Conservation (phyloP, 2,113 vertebrate genomes). For the Erythrolamprus reginae region DNA sequence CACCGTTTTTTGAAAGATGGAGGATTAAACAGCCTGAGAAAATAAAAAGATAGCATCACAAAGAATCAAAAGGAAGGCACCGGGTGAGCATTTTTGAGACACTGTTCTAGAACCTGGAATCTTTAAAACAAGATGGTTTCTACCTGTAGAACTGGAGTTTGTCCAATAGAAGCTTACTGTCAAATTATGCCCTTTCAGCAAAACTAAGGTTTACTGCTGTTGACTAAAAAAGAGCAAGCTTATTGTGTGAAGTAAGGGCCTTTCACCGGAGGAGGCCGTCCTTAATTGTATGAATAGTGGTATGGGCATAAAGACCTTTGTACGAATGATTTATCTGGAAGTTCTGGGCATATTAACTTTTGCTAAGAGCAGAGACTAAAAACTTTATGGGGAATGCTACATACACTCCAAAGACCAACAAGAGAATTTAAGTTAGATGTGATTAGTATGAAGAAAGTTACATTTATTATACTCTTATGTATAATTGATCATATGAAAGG, state of each 20-base stretch:
- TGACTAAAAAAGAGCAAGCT: slow-evolving; percentile 45
- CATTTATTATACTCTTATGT: slow-evolving; percentile 81
- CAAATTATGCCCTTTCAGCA: slow-evolving; percentile 43
- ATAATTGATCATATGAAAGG: slow-evolving; percentile 81
- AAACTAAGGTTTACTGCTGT: slow-evolving; percentile 32
- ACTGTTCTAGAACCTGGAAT: background rate
- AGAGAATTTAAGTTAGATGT: slow-evolving; percentile 78
- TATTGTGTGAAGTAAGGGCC: slow-evolving; percentile 35
- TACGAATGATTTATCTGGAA: slow-evolving; percentile 70
- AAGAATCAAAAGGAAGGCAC: background rate
- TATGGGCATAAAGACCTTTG: slow-evolving; percentile 55
- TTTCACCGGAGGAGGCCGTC: slow-evolving; percentile 45
- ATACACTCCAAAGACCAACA: slow-evolving; percentile 73
- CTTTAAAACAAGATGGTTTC: background rate
- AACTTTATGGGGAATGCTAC: slow-evolving; percentile 76
- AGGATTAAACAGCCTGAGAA: background rate
- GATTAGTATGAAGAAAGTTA: slow-evolving; percentile 81
- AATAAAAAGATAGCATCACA: background rate
- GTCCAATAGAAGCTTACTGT: slow-evolving; percentile 1
- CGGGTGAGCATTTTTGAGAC: background rate
- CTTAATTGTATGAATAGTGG: slow-evolving; percentile 64
- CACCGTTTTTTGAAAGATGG: background rate
- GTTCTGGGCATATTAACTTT: slow-evolving; percentile 77
- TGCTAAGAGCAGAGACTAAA: slow-evolving; percentile 74
- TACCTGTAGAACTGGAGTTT: background rate